Percentiles rank a stretch among this genome's conserved stretches.
Conservation (phyloP, 2,888 invertebrate genomes). For the Agonum fuliginosum region DNA sequence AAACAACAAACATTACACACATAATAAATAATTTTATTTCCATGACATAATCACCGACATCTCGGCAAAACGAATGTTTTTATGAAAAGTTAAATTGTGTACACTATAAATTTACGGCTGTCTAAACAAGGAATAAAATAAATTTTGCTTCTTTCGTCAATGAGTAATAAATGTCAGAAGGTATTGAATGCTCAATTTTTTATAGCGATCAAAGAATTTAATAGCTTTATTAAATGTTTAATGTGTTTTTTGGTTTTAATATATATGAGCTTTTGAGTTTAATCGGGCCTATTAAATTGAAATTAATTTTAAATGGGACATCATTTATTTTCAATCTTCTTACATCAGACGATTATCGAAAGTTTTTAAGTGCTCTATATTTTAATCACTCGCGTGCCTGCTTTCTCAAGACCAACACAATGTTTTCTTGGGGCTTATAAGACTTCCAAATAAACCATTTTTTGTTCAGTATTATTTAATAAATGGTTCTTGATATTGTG, state of each 20-base stretch:
- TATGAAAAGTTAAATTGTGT: conserved; percentile 54
- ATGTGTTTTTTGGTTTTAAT: conserved; percentile 38
- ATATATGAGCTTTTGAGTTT: conserved; percentile 46
- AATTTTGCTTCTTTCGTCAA: conserved; percentile 54
- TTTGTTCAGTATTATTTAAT: no score
- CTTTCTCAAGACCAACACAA: no score
- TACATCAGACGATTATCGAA: conserved; percentile 24
- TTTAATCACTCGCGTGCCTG: no score
- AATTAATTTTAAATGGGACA: conserved; percentile 45
- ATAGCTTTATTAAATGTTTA: conserved; percentile 55
- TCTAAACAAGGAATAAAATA: conserved; percentile 55
- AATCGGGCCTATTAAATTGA: conserved; percentile 36
- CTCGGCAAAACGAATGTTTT: conserved; percentile 34
- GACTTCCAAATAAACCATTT: no score
- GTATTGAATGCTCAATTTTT: conserved; percentile 54
- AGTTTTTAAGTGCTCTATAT: conserved; percentile 22
- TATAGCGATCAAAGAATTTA: conserved; percentile 51
- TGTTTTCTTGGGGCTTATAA: no score
- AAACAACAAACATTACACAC: background rate
- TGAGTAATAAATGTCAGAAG: conserved; percentile 51
- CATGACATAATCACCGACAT: conserved; percentile 18
- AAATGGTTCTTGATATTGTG: no score
- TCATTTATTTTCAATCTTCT: conserved; percentile 39
- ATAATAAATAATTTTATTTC: conserved; percentile 44
- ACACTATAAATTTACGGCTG: conserved; percentile 54